These are phyloP conservation scores for Polyommatus iphigenia DNA, from an alignment of 2,888 invertebrate genomes.

Conservation along the genomic window DNA sequence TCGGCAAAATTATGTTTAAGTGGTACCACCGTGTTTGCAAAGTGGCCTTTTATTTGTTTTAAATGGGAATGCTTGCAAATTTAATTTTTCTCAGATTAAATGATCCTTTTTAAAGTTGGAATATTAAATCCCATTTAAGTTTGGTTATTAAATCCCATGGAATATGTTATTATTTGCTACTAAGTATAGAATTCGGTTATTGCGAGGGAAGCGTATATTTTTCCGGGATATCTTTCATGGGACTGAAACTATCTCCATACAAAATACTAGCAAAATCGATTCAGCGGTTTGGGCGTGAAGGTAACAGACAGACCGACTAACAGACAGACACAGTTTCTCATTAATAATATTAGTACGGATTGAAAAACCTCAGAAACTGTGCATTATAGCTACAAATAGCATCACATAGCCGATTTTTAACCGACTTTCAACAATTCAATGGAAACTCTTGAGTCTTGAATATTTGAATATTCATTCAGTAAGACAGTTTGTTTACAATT, in stretches of 20 bases:
- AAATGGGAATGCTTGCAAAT: neutral
- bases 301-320: neutral
- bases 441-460: neutral
- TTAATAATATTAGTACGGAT: no score
- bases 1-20: neutral
- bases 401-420: neutral
- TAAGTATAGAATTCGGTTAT: no score
- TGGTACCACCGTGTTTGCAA: neutral
- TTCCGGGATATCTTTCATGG: no score
- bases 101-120: neutral
- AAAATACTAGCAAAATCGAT: no score
- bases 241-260: no score
- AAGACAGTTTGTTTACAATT: constrained; percentile 12
- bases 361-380: no score
- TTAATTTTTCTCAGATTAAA: neutral
- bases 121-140: neutral
- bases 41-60: constrained; percentile 14
- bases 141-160: neutral
- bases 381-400: no score
- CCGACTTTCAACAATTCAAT: neutral
- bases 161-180: neutral
- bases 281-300: no score
- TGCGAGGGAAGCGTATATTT: no score
- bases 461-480: neutral
- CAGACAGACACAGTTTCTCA: neutral